These are phyloP conservation scores for Cryptus viduatorius DNA, from an alignment of 2,888 invertebrate species.

Conservation along the genomic window DNA sequence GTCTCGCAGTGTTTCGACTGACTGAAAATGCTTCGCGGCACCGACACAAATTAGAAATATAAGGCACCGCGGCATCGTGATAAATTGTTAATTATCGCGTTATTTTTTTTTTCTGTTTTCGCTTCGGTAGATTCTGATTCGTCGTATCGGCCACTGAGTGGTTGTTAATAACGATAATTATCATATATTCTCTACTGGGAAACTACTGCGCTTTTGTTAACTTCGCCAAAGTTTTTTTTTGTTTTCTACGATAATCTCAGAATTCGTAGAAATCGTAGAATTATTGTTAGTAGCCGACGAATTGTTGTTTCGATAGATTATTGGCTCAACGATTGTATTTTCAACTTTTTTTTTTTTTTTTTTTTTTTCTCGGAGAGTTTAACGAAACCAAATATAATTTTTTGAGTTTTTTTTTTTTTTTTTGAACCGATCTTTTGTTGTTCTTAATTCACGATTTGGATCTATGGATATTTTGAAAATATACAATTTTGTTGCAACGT, in stretches of 20 bases:
- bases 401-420: constrained; percentile 21
- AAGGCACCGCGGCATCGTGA: constrained; percentile 39
- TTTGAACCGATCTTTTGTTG: constrained; percentile 56
- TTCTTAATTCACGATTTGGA: constrained; percentile 37
- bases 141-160: constrained; percentile 33
- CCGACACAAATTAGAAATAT: constrained; percentile 60
- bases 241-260: constrained; percentile 12
- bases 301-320: constrained; percentile 7
- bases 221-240: constrained; percentile 10
- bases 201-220: constrained; percentile 21
- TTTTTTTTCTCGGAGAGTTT: constrained; percentile 42
- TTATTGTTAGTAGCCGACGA: constrained; percentile 53
- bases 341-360: constrained; percentile 17
- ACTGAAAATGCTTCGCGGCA: constrained; percentile 74
- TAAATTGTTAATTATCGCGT: constrained; percentile 33
- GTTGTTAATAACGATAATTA: constrained; percentile 17
- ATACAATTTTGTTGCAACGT: constrained; percentile 63
- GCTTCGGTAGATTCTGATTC: constrained; percentile 5
- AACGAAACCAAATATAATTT: constrained; percentile 34
- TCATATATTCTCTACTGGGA: constrained; percentile 14
- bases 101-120: constrained; percentile 23
- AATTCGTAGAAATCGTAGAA: too few relatives aligned
- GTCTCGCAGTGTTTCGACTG: constrained; percentile 76
- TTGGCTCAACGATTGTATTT: constrained; percentile 37
- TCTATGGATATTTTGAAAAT: constrained; percentile 56